Conservation (phyloP, 2,797 vertebrate species). For the Cephalopachus bancanus region DNA sequence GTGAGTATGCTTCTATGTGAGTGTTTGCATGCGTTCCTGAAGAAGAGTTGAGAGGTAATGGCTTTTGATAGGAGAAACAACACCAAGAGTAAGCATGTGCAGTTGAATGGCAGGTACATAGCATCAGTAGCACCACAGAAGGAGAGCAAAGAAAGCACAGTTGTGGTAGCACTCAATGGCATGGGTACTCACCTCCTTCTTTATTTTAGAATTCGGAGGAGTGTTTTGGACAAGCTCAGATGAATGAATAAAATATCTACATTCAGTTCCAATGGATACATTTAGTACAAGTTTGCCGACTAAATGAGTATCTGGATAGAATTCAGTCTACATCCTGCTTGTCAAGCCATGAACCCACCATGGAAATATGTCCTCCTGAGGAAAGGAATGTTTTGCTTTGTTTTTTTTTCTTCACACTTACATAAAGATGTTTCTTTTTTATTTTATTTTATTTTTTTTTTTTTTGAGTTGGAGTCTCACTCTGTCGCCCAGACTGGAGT, state of each 20-base stretch:
- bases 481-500: too few species aligned
- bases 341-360: not conserved
- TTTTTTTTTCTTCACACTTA: not conserved
- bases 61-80: not conserved
- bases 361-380: not conserved
- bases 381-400: not conserved
- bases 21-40: too few species aligned
- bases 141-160: accelerated
- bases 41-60: not conserved
- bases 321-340: not conserved
- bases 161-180: accelerated
- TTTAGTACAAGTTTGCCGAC: not conserved
- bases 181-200: not conserved
- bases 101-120: too few species aligned
- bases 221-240: not conserved
- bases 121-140: accelerated
- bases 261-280: accelerated
- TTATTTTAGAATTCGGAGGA: not conserved
- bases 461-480: too few species aligned
- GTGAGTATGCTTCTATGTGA: not conserved
- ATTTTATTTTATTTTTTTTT: too few species aligned
- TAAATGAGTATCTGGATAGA: too few species aligned
- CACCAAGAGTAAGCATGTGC: accelerated
- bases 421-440: not conserved
- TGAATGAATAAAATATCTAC: not conserved